phyloP scores from a whole-genome alignment of 2,113 vertebrate species.

The Pseudorasbora parva region DNA sequence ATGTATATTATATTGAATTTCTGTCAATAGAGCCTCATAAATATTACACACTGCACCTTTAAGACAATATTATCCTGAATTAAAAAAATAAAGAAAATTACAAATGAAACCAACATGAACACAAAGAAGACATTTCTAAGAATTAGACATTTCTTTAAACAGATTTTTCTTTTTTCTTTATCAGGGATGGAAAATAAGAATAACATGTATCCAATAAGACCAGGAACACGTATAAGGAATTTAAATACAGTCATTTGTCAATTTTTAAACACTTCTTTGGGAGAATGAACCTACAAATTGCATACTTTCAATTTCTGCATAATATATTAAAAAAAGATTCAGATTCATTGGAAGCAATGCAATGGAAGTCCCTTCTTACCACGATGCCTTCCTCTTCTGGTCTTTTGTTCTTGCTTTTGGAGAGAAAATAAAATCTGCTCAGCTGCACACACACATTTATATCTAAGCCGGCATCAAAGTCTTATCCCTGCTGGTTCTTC shows the following conservation, averaged over 20 bases:
- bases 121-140: too few relatives aligned
- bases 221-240: not conserved
- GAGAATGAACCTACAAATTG: not conserved
- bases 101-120: too few relatives aligned
- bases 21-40: too few relatives aligned
- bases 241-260: not conserved
- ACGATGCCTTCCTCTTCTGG: not conserved
- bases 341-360: constrained; percentile 4
- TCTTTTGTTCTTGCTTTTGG: constrained; percentile 16
- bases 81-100: not conserved
- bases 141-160: not conserved
- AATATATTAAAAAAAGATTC: not conserved
- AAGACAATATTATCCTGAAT: not conserved
- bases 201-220: too few relatives aligned
- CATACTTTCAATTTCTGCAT: not conserved
- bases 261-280: not conserved
- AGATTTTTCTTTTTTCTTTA: not conserved
- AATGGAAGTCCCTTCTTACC: constrained; percentile 13
- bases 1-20: too few relatives aligned
- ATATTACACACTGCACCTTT: too few relatives aligned
- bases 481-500: constrained; percentile 28
- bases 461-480: constrained; percentile 29
- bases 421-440: not conserved
- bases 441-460: constrained; percentile 6
- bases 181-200: not conserved